These are phyloP conservation scores for Thermophis baileyi DNA, from an alignment of 2,113 vertebrate genomes.

Conservation along the genomic window DNA sequence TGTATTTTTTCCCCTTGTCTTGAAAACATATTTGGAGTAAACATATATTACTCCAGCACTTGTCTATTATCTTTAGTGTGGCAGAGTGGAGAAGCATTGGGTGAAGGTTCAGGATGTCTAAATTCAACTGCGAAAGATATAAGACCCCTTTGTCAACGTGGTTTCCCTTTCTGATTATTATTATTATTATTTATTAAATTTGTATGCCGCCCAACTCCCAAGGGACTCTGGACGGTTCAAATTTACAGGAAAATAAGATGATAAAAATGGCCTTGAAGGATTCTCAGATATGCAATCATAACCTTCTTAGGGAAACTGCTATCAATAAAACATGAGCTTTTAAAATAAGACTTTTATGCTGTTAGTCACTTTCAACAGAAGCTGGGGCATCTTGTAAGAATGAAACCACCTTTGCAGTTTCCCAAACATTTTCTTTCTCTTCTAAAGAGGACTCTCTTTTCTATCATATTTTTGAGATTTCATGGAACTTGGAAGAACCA, in stretches of 20 bases:
- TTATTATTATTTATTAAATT: too few species aligned
- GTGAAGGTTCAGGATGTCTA: background rate
- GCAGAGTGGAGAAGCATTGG: background rate
- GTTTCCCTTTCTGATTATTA: background rate
- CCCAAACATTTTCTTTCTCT: background rate
- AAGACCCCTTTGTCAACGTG: background rate
- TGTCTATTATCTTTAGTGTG: background rate
- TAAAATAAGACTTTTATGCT: background rate
- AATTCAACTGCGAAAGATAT: background rate
- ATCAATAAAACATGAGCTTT: background rate
- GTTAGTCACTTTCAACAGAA: background rate
- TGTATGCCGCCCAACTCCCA: too few species aligned
- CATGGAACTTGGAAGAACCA: background rate
- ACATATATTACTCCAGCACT: background rate
- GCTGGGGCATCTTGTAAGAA: background rate
- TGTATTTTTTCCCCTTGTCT: conserved; percentile 34
- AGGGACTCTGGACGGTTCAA: too few species aligned
- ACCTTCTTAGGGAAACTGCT: background rate
- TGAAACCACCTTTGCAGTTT: background rate
- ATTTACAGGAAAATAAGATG: background rate
- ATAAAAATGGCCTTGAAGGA: background rate
- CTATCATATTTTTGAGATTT: background rate
- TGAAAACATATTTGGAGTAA: conserved; percentile 29
- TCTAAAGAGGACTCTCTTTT: background rate
- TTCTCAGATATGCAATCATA: background rate